Percentiles rank a stretch among this genome's conserved stretches.
These are phyloP conservation scores for Liopterus haemorrhoidalis DNA, from an alignment of 2,888 invertebrate species.

Conservation along the genomic window DNA sequence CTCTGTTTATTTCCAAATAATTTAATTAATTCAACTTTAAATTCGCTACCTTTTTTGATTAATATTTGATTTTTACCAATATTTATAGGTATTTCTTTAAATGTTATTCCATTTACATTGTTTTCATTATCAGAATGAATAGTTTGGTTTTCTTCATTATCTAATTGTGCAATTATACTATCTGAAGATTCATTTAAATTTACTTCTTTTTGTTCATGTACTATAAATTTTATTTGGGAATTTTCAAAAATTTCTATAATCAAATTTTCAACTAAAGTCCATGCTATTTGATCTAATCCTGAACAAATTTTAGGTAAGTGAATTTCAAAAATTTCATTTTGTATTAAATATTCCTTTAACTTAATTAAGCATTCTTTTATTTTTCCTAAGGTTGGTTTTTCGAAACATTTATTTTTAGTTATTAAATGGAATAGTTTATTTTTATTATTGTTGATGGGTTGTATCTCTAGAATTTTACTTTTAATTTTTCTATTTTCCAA, in stretches of 20 bases:
- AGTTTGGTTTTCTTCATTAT: neutral
- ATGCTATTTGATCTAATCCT: conserved; percentile 12
- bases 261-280: conserved; percentile 11
- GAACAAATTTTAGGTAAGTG: conserved; percentile 6
- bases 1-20: neutral
- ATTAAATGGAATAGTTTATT: no score
- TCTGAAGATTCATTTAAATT: neutral
- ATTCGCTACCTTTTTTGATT: neutral
- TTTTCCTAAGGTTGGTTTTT: no score
- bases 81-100: neutral
- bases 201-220: neutral
- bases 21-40: neutral
- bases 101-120: neutral
- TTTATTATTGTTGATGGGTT: neutral
- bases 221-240: conserved; percentile 11
- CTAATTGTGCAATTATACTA: neutral
- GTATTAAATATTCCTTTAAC: conserved; percentile 11
- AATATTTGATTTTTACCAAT: neutral
- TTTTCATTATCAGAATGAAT: neutral
- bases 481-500: no score
- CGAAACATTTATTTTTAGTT: no score
- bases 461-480: neutral
- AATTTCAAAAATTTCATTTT: conserved; percentile 14
- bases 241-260: conserved; percentile 20
- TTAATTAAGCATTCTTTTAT: conserved; percentile 13